Conservation (phyloP, 1,140 invertebrate genomes). For the Diprion similis region DNA sequence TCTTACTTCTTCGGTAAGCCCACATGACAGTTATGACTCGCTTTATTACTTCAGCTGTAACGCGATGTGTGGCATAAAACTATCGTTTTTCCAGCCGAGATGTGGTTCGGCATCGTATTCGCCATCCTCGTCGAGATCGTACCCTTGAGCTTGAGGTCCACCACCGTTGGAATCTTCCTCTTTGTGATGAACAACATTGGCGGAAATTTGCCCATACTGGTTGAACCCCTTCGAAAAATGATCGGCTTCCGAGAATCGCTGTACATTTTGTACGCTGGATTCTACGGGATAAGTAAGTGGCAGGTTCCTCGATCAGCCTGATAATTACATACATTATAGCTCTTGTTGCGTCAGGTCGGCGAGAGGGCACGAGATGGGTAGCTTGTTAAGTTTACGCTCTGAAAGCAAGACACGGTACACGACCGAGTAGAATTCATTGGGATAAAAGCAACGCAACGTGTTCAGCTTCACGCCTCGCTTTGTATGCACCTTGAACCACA, state of each 20-base stretch:
- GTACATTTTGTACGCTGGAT: conserved; percentile 87
- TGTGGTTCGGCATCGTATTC: conserved; percentile 93
- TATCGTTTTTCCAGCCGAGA: conserved; percentile 73
- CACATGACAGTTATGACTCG: conserved; percentile 18
- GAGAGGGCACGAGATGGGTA: too few relatives aligned
- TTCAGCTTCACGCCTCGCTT: too few relatives aligned
- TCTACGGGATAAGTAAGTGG: conserved; percentile 82
- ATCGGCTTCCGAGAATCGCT: conserved; percentile 84
- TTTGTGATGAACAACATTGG: conserved; percentile 93
- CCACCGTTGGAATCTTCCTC: conserved; percentile 83
- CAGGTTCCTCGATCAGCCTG: not conserved
- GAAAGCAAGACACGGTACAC: not conserved
- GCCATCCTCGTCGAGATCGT: conserved; percentile 89
- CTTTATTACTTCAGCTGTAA: not conserved
- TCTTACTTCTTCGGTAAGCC: conserved; percentile 85
- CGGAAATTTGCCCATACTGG: conserved; percentile 88
- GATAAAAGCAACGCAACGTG: too few relatives aligned
- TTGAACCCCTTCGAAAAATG: conserved; percentile 81
- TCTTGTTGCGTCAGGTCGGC: too few relatives aligned
- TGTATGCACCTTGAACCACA: too few relatives aligned
- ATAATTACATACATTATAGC: not conserved
- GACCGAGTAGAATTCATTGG: not conserved
- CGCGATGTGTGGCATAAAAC: not conserved
- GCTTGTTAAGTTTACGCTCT: too few relatives aligned
- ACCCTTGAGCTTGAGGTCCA: conserved; percentile 79